Evolutionary conservation across 2,888 invertebrate genomes (phyloP), one percentile per base, ranked within the genome.

Genomic region (Dryobota labecula): DNA sequence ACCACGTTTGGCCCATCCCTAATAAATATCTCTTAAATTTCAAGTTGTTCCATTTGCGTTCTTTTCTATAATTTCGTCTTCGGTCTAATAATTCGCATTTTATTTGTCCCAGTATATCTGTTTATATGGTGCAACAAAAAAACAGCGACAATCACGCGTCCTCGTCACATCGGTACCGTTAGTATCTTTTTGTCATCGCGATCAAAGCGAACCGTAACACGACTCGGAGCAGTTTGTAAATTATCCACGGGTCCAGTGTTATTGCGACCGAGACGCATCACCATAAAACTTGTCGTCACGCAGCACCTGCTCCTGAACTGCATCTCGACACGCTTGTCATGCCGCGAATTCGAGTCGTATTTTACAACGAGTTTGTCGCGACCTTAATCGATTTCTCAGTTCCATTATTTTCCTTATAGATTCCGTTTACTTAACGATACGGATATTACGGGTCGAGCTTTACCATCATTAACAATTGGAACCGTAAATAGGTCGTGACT

Each of bases 401-500:
- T 82, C 76, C 80, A 82, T 84, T 78, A 83, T 81, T 81, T 77
- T 74, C 68, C 65, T 51, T 70, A 56, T 67, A 70, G 69, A 73
- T 73, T 73, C 72, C 67, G 81, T 87, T 86, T 85, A 84, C 74
- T 86, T 81, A 84, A 64, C 61, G 76, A 78, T 80, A 61, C 64
- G 60, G 58, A 76, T 72, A 72, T 71, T 80, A 81, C 72, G 84
- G 70, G 78, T 82, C 78, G 76, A 79, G 71, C 83, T 84, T 76
- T 86, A 80, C 84, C 86, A 83, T 86, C 85, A 89, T 86, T 89
- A 90, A 92, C 91, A 92, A 93, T 94, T 87, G 92, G 88, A 90
- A 91, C 92, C 88, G 93, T 94, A 94, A 93, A 94, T 94, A 92
- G 94, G 94, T 95, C 95, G 94, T 94, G 94, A 93, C 92, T 87